phyloP scores from a whole-genome alignment of 2,797 vertebrate species.

The Gadopsis bispinosus region DNA sequence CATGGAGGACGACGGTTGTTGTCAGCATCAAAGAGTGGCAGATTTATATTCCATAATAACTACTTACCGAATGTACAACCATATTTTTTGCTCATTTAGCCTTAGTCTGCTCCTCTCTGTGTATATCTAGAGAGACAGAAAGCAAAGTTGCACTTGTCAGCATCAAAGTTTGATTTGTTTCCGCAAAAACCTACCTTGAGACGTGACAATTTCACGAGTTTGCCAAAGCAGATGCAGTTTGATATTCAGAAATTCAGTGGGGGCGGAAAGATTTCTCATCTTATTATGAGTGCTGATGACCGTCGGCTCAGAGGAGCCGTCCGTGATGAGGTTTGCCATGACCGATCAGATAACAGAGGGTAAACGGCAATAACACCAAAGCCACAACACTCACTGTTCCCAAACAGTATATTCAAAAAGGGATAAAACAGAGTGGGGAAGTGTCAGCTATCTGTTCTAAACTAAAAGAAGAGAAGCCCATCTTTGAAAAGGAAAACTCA shows the following conservation, averaged over 20 bases:
- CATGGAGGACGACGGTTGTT: constrained; percentile 23
- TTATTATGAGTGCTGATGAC: constrained; percentile 57
- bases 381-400: constrained; percentile 28
- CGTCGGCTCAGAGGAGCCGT: constrained; percentile 32
- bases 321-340: constrained; percentile 34
- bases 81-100: constrained; percentile 41
- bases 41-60: constrained; percentile 49
- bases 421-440: constrained; percentile 26
- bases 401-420: constrained; percentile 18
- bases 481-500: constrained; percentile 41
- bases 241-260: constrained; percentile 37
- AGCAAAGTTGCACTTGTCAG: constrained; percentile 27
- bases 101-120: constrained; percentile 3
- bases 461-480: constrained; percentile 33
- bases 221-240: constrained; percentile 30
- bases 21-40: constrained; percentile 57
- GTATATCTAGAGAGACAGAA: constrained; percentile 8
- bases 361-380: constrained; percentile 40
- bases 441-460: constrained; percentile 24
- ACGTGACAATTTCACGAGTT: constrained; percentile 39
- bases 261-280: constrained; percentile 34
- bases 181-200: constrained; percentile 28
- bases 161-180: constrained; percentile 46
- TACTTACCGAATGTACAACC: constrained; percentile 35
- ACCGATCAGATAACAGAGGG: constrained; percentile 41